Base-by-base conservation (phyloP, 1,140 invertebrate species). In the Lordiphosa collinella region DNA sequence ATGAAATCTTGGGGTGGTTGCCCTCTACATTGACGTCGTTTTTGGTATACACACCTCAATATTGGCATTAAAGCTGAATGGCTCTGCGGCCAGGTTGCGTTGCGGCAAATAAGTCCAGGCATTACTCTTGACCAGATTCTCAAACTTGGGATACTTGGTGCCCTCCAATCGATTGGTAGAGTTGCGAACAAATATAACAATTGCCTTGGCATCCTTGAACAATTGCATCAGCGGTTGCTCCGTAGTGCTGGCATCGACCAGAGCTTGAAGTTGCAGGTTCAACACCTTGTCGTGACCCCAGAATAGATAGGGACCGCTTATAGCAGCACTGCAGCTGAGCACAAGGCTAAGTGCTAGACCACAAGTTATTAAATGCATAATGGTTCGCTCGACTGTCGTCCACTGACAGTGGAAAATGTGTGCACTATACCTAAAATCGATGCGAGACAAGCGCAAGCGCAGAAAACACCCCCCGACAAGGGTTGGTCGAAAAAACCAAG, bases 281-380 rank as follows among this genome's bases (percentile, higher is more conserved):
- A 88, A 75, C 0, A 92, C 71, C 7, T 89, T 89, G 25, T 90
- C 88, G 7, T 90, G 90, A 10, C 91, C 91, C 88, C 91, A 92
- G 57, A 92, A 90, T 3, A 92, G 52, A 65, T 91, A 92, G 0
- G 91, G 91, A 1, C 91, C 91, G 52, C 67, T 85, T 12, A 88
- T 71, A 31, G 79, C 58, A 2, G 80, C 80, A 50, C 43, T 67
- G 55, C 66, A 75, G 40, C 66, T 51, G 40, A 69, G 25, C 12
- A 59, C 52, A 31, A 86, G 56, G 37, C 69, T 57, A 14, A 86
- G 37, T 6, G 68, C 46, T 41, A 60, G 43, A 22, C 44, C 51
- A 9, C 62, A 44, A 32, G 49, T 48, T 59, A 80, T 80, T 22
- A 56, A 48, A 38, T 63, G 56, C 78, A 82, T 82, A 62, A 46